These are phyloP conservation scores for Brachypterus glaber DNA, from an alignment of 2,888 invertebrate species.

Conservation along the genomic window DNA sequence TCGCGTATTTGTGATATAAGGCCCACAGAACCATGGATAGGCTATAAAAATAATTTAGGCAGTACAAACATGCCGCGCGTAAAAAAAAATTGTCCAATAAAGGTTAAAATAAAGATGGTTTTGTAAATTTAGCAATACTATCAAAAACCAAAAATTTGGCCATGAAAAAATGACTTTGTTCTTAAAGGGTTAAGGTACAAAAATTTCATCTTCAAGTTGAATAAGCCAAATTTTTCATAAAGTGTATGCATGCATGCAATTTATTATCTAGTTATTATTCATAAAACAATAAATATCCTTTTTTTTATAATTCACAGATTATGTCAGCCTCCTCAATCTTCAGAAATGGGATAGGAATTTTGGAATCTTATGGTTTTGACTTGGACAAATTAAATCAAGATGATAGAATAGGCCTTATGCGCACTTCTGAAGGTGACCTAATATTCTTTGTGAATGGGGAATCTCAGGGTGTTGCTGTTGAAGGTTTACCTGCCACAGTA, in stretches of 20 bases:
- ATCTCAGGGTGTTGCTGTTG: slow-evolving; percentile 79
- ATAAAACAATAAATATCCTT: too few species aligned
- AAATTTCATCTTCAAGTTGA: too few species aligned
- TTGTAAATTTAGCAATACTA: too few species aligned
- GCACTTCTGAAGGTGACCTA: slow-evolving; percentile 72
- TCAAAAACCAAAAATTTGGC: slow-evolving; percentile 3
- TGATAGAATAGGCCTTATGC: slow-evolving; percentile 75
- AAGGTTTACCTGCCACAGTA: slow-evolving; percentile 62
- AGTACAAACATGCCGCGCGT: too few species aligned
- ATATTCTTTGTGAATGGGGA: slow-evolving; percentile 83
- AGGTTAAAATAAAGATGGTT: too few species aligned
- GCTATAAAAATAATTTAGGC: too few species aligned
- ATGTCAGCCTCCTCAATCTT: slow-evolving; percentile 82
- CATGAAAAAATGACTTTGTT: slow-evolving; percentile 10
- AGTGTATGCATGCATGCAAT: too few species aligned
- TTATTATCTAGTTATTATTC: too few species aligned
- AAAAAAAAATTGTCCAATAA: too few species aligned
- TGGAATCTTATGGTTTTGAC: slow-evolving; percentile 78
- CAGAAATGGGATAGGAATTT: slow-evolving; percentile 71
- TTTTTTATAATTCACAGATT: slow-evolving; percentile 49
- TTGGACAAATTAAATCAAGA: slow-evolving; percentile 74
- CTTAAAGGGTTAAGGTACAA: too few species aligned
- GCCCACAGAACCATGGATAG: too few species aligned
- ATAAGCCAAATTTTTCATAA: too few species aligned
- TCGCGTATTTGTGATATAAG: background rate